A percentile compares a stretch with the other conserved stretches of the same genome.
phyloP scores from a whole-genome alignment of 2,113 vertebrate genomes.

The Cyanocitta stelleri region DNA sequence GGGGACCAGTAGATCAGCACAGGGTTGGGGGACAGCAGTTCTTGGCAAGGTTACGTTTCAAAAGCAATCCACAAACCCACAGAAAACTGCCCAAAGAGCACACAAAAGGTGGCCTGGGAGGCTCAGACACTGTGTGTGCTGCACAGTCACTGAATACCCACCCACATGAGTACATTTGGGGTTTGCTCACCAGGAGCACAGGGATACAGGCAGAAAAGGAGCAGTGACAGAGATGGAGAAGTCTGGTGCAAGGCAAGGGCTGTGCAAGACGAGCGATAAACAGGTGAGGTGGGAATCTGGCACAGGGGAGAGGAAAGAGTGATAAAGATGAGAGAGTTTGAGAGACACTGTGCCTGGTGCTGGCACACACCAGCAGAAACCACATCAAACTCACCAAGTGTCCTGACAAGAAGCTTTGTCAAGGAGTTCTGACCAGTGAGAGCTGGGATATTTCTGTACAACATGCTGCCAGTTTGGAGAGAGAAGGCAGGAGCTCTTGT shows the following conservation, averaged over 20 bases:
- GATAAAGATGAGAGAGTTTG: not conserved
- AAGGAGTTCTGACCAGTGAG: not conserved
- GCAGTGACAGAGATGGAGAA: not conserved
- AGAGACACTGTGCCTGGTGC: not conserved
- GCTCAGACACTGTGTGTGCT: not conserved
- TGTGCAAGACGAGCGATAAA: not conserved
- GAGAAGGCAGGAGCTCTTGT: not conserved
- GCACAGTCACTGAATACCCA: not conserved
- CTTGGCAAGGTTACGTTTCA: not conserved
- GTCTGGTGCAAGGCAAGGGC: not conserved
- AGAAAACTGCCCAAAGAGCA: not conserved
- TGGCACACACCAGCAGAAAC: not conserved
- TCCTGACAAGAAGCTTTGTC: not conserved
- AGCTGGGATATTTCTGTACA: not conserved
- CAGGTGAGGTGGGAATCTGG: not conserved
- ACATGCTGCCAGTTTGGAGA: not conserved
- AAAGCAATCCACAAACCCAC: not conserved
- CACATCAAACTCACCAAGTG: not conserved
- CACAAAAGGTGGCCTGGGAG: not conserved
- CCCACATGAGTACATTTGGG: not conserved
- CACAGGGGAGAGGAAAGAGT: not conserved
- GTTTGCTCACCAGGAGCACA: not conserved
- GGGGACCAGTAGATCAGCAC: not conserved
- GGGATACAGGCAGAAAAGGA: not conserved
- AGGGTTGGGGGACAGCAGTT: not conserved